Conservation (phyloP, 2,797 vertebrate genomes). For the Sarcoramphus papa region DNA sequence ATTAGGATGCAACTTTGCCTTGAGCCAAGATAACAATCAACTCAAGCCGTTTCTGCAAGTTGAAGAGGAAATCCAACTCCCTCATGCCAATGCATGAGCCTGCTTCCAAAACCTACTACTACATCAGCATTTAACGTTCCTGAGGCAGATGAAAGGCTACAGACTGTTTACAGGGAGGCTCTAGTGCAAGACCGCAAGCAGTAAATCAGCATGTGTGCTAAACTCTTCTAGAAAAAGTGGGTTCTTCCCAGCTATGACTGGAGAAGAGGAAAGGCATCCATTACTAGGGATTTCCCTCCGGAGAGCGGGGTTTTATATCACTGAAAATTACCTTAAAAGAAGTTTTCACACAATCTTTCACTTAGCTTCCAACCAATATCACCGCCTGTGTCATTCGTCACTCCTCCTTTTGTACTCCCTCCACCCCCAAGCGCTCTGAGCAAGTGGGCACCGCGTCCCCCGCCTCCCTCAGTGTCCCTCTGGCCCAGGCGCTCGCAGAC, state of each 20-base stretch:
- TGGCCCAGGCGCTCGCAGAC: not conserved
- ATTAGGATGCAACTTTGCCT: not conserved
- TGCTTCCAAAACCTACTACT: not conserved
- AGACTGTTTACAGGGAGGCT: not conserved
- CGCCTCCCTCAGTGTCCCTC: no score
- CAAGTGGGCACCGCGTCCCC: not conserved
- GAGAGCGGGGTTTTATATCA: rapidly evolving
- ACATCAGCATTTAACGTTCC: not conserved
- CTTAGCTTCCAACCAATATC: not conserved
- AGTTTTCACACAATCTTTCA: not conserved
- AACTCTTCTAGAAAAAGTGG: no score
- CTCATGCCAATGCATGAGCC: rapidly evolving
- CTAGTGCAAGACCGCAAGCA: rapidly evolving
- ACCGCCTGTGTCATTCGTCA: not conserved
- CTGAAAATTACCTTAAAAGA: not conserved
- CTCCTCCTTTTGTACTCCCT: not conserved
- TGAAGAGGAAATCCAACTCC: not conserved
- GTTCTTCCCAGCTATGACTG: not conserved
- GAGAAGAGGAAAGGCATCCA: not conserved
- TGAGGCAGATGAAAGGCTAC: not conserved
- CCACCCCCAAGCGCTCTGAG: not conserved
- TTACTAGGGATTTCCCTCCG: rapidly evolving
- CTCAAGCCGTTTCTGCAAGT: not conserved
- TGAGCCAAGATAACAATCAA: not conserved
- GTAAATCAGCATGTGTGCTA: rapidly evolving